These are phyloP conservation scores for Pygocentrus nattereri DNA, from an alignment of 2,797 vertebrate species.

Conservation along the genomic window DNA sequence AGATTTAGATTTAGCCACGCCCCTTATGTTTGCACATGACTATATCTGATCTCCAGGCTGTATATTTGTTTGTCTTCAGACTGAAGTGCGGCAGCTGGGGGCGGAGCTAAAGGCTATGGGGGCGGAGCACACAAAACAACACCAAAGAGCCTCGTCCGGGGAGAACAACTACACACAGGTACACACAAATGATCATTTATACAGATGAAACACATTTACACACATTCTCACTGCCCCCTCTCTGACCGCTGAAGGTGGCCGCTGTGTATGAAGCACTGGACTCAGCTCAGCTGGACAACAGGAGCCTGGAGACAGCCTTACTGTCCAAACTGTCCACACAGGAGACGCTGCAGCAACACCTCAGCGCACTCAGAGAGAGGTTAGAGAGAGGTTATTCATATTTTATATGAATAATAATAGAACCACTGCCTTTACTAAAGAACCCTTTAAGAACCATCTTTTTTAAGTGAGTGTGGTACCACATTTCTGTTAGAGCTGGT, in stretches of 20 bases:
- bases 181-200: constrained; percentile 4
- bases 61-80: constrained; percentile 53
- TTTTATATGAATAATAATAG: too few relatives aligned
- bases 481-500: too few relatives aligned
- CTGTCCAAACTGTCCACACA: constrained; percentile 61
- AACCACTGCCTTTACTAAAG: too few relatives aligned
- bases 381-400: too few relatives aligned
- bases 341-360: constrained; percentile 64
- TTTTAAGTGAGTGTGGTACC: too few relatives aligned
- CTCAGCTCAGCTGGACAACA: constrained; percentile 71
- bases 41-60: background rate
- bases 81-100: constrained; percentile 65
- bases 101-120: constrained; percentile 52
- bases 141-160: constrained; percentile 60
- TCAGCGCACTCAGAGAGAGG: constrained; percentile 4
- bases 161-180: constrained; percentile 71
- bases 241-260: constrained; percentile 63
- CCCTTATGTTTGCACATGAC: background rate
- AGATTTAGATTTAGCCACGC: too few relatives aligned
- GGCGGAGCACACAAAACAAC: constrained; percentile 65
- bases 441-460: too few relatives aligned
- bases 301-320: constrained; percentile 73
- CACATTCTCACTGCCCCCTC: too few relatives aligned
- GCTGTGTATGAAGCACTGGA: constrained; percentile 71
- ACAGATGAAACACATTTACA: too few relatives aligned